Evolutionary conservation across 2,888 invertebrate genomes (phyloP).

Genomic region (Chrysolina americana): DNA sequence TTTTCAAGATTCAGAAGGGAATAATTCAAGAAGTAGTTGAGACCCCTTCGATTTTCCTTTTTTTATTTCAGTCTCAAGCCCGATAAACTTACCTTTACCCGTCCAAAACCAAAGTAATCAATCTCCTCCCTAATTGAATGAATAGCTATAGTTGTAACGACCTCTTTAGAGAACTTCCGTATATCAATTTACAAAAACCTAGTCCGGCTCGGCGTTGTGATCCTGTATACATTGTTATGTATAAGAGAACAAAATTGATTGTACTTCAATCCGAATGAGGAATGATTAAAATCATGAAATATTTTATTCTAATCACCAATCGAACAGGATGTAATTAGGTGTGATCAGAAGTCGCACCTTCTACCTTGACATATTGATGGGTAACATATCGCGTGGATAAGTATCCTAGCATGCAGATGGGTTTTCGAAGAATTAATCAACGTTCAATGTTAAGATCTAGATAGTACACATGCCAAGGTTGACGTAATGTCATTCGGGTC

Average conservation of each 20-base stretch:
- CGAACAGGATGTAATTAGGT: constrained; percentile 8
- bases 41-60: no score
- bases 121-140: no score
- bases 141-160: no score
- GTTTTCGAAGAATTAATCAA: neutral
- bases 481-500: neutral
- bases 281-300: constrained; percentile 5
- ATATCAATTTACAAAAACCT: no score
- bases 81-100: no score
- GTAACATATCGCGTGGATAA: neutral
- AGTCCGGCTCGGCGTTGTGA: no score
- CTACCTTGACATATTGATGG: neutral
- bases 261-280: neutral
- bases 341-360: neutral
- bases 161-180: no score
- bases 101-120: no score
- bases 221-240: no score
- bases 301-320: neutral
- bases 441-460: neutral
- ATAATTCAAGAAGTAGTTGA: no score
- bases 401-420: neutral
- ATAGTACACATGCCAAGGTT: neutral
- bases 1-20: no score
- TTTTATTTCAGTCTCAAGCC: no score
- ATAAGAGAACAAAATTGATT: neutral